Conservation (phyloP, 1,140 invertebrate genomes). For the Triops longicaudatus region DNA sequence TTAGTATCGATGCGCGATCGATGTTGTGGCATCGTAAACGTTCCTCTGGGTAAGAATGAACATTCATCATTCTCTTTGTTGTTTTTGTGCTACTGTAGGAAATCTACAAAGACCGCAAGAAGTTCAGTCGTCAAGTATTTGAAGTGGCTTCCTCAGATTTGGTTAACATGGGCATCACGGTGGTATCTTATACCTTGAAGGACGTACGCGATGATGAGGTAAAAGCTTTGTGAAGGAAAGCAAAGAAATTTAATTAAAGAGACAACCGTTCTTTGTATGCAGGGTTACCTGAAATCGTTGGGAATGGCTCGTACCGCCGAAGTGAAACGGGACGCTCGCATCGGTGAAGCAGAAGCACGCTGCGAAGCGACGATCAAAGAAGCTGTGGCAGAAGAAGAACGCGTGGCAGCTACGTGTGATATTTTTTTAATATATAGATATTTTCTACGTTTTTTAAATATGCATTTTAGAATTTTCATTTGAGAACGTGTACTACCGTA, state of each 20-base stretch:
- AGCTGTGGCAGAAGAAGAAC: constrained; percentile 90
- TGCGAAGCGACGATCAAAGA: constrained; percentile 82
- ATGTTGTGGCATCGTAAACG: background rate
- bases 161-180: constrained; percentile 96
- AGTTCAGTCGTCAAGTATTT: constrained; percentile 95
- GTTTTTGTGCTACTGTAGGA: constrained; percentile 49
- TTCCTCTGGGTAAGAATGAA: no score
- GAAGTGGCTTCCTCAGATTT: constrained; percentile 90
- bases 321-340: constrained; percentile 90
- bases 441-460: background rate
- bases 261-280: constrained; percentile 33
- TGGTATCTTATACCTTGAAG: constrained; percentile 95
- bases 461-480: no score
- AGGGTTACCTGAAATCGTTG: constrained; percentile 90
- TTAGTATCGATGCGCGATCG: background rate
- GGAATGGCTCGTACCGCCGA: constrained; percentile 94
- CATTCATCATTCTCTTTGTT: background rate
- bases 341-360: constrained; percentile 89
- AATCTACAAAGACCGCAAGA: constrained; percentile 97
- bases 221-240: constrained; percentile 35
- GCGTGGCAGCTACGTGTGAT: constrained; percentile 63
- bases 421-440: background rate
- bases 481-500: no score
- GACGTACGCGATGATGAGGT: constrained; percentile 97
- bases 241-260: background rate